phyloP scores from a whole-genome alignment of 2,888 invertebrate species.

The Cancer borealis region DNA sequence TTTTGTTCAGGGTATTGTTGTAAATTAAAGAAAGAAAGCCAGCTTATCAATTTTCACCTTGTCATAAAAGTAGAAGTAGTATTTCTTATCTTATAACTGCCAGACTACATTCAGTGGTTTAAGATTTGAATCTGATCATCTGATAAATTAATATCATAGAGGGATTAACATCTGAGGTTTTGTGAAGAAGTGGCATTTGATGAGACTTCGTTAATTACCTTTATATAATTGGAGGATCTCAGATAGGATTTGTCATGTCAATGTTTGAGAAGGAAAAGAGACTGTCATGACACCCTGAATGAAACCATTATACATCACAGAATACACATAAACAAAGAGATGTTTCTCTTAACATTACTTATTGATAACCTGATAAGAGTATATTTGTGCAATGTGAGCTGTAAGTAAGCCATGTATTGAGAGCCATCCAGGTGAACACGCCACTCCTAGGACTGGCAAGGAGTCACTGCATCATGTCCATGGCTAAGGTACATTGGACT shows the following conservation, averaged over 20 bases:
- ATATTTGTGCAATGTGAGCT: not conserved
- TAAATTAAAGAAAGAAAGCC: not conserved
- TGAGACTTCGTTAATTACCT: not conserved
- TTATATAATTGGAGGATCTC: not conserved
- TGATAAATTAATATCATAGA: not conserved
- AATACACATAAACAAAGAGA: not conserved
- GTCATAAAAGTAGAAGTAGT: constrained; percentile 35
- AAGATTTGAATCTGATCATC: not conserved
- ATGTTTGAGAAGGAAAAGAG: not conserved
- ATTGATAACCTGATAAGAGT: not conserved
- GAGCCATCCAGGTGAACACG: not conserved
- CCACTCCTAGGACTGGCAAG: not conserved
- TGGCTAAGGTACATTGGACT: not conserved
- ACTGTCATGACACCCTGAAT: not conserved
- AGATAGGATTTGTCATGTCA: not conserved
- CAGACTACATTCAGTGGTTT: not conserved
- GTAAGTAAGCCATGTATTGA: not conserved
- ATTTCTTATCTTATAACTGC: not conserved
- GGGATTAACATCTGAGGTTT: not conserved
- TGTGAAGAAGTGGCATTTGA: not conserved
- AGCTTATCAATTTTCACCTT: not conserved
- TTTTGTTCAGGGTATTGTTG: constrained; percentile 43
- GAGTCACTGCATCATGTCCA: not conserved
- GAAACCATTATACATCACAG: not conserved
- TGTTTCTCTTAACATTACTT: not conserved